Conservation (phyloP, 2,888 invertebrate species). For the Oligia strigilis region DNA sequence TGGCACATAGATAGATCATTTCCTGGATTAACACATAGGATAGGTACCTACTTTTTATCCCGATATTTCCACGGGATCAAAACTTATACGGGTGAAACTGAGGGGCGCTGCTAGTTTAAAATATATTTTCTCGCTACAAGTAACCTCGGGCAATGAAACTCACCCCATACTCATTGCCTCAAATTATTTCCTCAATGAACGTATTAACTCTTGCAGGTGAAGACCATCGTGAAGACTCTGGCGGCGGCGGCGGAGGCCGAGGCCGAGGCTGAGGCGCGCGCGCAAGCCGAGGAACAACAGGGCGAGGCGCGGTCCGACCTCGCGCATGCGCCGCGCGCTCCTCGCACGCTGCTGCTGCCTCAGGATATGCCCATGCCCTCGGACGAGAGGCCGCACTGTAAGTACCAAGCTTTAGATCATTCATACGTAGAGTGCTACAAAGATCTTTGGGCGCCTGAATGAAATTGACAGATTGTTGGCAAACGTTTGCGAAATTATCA, state of each 20-base stretch:
- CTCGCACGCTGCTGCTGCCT: constrained; percentile 90
- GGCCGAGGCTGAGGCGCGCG: constrained; percentile 80
- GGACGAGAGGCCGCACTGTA: constrained; percentile 94
- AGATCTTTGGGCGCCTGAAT: background rate
- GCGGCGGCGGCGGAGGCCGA: constrained; percentile 84
- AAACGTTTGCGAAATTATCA: background rate
- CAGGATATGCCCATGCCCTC: constrained; percentile 88
- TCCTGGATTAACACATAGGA: too few species aligned
- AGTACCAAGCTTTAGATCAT: constrained; percentile 78
- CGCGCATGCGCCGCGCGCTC: constrained; percentile 84
- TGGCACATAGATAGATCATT: too few species aligned
- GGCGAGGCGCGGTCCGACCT: constrained; percentile 71
- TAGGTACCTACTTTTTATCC: too few species aligned
- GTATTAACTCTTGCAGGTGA: constrained; percentile 76
- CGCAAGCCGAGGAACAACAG: constrained; percentile 79
- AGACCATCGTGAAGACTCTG: constrained; percentile 86
- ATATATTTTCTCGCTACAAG: background rate
- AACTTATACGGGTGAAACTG: too few species aligned
- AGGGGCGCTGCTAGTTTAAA: background rate
- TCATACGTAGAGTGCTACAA: background rate
- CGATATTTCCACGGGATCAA: too few species aligned
- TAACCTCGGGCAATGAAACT: background rate
- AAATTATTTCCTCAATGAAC: constrained; percentile 42
- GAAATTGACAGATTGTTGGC: background rate
- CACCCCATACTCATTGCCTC: background rate